A percentile compares a stretch with the other conserved stretches of the same genome.
Evolutionary conservation across 2,113 vertebrate species (phyloP).

Genomic region (Proteles cristata): DNA sequence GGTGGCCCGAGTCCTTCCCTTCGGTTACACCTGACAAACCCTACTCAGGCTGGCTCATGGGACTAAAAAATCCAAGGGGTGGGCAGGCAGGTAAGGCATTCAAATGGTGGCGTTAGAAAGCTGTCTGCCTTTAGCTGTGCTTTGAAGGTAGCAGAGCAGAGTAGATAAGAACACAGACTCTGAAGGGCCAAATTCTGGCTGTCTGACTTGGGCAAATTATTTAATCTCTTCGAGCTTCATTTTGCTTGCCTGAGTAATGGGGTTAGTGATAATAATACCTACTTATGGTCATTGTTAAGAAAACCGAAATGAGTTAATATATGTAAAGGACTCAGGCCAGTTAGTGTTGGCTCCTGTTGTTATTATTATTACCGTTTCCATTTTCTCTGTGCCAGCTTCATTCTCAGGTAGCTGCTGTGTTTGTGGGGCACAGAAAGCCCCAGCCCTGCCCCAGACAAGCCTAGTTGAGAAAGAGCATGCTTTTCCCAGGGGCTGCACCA

Average conservation of each 20-base stretch:
- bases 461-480: neutral
- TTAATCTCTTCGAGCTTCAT: neutral
- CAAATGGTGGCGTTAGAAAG: neutral
- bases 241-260: neutral
- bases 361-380: neutral
- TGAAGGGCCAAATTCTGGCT: neutral
- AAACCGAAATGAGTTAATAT: neutral
- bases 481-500: neutral
- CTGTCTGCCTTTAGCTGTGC: neutral
- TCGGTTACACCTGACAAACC: accelerated
- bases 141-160: neutral
- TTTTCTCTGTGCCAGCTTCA: neutral
- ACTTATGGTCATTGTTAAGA: neutral
- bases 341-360: neutral
- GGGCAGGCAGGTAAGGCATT: neutral
- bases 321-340: neutral
- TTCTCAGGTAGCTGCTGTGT: neutral
- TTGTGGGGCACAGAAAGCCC: neutral
- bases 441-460: too few relatives aligned
- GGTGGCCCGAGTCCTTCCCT: accelerated
- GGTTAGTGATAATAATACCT: neutral
- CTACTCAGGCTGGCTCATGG: neutral
- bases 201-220: neutral
- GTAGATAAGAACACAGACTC: neutral
- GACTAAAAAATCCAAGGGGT: neutral